These are phyloP conservation scores for Teleiodes luculella DNA, from an alignment of 2,888 invertebrate species.

Conservation along the genomic window DNA sequence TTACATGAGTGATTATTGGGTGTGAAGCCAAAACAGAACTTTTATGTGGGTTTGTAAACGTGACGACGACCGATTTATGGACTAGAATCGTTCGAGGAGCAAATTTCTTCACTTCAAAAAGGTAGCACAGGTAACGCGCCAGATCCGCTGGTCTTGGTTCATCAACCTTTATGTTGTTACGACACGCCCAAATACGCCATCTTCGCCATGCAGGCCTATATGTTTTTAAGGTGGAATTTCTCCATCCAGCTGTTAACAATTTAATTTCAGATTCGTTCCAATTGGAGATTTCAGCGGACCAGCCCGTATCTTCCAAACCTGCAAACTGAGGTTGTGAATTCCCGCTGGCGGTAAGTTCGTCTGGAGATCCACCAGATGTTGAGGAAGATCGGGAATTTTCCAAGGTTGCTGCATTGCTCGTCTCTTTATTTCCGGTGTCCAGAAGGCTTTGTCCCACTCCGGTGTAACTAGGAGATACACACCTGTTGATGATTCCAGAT, in stretches of 20 bases:
- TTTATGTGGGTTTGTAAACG: conserved; percentile 8
- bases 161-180: neutral
- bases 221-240: conserved; percentile 24
- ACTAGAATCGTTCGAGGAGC: conserved; percentile 14
- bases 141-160: conserved; percentile 11
- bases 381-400: conserved; percentile 17
- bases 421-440: conserved; percentile 23
- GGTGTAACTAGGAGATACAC: conserved; percentile 24
- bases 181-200: conserved; percentile 13
- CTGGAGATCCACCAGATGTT: conserved; percentile 15
- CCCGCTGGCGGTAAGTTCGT: conserved; percentile 8
- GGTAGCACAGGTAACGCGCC: conserved; percentile 14
- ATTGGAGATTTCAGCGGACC: conserved; percentile 15
- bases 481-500: conserved; percentile 24
- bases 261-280: conserved; percentile 15
- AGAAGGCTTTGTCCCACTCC: conserved; percentile 24
- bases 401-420: conserved; percentile 20
- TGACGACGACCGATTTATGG: conserved; percentile 19
- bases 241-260: conserved; percentile 20
- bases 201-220: conserved; percentile 20
- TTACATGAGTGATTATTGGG: neutral
- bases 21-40: neutral
- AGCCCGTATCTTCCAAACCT: conserved; percentile 27
- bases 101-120: conserved; percentile 2
- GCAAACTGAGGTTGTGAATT: conserved; percentile 16